phyloP scores from a whole-genome alignment of 1,140 invertebrate genomes.

The Pseudomyrmex gracilis region DNA sequence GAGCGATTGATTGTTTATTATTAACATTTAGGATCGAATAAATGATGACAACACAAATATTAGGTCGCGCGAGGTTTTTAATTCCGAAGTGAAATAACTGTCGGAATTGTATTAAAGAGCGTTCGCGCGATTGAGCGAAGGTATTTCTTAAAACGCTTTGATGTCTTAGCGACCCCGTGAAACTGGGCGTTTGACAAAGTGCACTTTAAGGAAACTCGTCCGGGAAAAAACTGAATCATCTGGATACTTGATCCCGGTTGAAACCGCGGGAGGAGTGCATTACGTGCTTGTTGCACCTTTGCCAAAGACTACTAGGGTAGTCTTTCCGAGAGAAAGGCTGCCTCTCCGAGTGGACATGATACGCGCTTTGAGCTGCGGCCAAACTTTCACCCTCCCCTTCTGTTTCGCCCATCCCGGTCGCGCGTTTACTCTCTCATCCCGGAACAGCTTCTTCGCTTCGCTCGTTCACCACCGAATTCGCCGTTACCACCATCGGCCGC shows the following conservation, averaged over 20 bases:
- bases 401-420: too few relatives aligned
- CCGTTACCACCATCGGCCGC: conserved; percentile 64
- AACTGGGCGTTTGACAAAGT: conserved; percentile 35
- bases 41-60: neutral
- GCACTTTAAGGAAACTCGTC: conserved; percentile 55
- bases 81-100: neutral
- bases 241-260: conserved; percentile 70
- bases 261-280: conserved; percentile 69
- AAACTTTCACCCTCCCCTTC: conserved; percentile 58
- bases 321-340: conserved; percentile 58
- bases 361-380: conserved; percentile 72
- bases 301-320: conserved; percentile 41
- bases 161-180: conserved; percentile 11
- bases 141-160: neutral
- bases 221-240: conserved; percentile 69
- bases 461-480: conserved; percentile 73
- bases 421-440: neutral
- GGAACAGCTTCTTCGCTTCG: conserved; percentile 57
- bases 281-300: conserved; percentile 69
- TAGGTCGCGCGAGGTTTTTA: neutral
- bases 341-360: conserved; percentile 67
- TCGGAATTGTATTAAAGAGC: neutral
- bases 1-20: too few relatives aligned
- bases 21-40: too few relatives aligned
- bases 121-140: neutral